Percentiles rank a stretch among this genome's conserved stretches.
Conservation (phyloP, 2,797 vertebrate genomes). For the Labroides dimidiatus region DNA sequence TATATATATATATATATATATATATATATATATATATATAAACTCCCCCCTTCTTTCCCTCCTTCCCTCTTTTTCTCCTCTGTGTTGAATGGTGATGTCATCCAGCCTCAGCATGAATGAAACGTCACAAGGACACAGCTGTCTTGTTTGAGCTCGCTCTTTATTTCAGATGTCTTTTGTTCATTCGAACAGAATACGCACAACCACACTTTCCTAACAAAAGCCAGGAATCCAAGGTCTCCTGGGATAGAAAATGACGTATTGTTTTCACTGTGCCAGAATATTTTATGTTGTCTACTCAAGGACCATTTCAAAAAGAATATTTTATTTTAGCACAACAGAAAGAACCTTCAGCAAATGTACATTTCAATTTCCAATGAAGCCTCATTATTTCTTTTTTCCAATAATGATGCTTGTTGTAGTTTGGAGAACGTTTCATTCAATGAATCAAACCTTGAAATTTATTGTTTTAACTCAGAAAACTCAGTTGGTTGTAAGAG, state of each 20-base stretch:
- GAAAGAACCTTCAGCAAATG: too few species aligned
- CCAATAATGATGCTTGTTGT: too few species aligned
- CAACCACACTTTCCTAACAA: slow-evolving; percentile 67
- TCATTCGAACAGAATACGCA: slow-evolving; percentile 69
- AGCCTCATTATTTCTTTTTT: too few species aligned
- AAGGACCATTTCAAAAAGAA: not conserved
- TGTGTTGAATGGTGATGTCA: slow-evolving; percentile 72
- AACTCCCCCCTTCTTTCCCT: too few species aligned
- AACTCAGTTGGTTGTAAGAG: slow-evolving; percentile 24
- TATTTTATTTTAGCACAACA: slow-evolving; percentile 1
- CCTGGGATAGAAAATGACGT: slow-evolving; percentile 33
- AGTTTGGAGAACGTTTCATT: too few species aligned
- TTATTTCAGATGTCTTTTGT: slow-evolving; percentile 75
- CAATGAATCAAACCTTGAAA: too few species aligned
- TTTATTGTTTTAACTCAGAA: not conserved
- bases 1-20: slow-evolving; percentile 72
- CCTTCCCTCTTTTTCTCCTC: slow-evolving; percentile 19
- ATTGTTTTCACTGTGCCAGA: slow-evolving; percentile 12
- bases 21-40: slow-evolving; percentile 62
- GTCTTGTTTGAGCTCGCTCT: slow-evolving; percentile 75
- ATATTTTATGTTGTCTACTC: not conserved
- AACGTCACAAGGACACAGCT: slow-evolving; percentile 72
- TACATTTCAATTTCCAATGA: too few species aligned
- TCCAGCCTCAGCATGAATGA: slow-evolving; percentile 67
- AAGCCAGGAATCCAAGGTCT: slow-evolving; percentile 55